Base-by-base conservation (phyloP, 2,113 vertebrate genomes). In the Phyllopteryx taeniolatus region DNA sequence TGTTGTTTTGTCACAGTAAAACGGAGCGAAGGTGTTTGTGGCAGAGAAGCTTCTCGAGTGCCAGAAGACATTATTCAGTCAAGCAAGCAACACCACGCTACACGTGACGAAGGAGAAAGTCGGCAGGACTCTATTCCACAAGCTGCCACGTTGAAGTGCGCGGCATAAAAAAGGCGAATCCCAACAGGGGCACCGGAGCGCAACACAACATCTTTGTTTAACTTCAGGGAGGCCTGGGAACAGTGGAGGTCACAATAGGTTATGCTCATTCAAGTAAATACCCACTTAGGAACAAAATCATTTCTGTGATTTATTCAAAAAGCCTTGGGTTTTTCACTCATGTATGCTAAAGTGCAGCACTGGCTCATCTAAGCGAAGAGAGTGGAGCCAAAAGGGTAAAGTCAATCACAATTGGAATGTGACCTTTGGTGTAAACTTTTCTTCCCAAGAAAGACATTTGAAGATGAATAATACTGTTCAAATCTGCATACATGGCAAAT, bases 251-350 rank as follows among this genome's bases (percentile, higher is more conserved):
- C 64, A 66, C 44, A 47, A 49, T 66, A 47, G 44, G 64, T 66
- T 66, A 66, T 66, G 43, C 64, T 66, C 64, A 66, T 44, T 66
- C 64, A 49, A 66, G 64, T 66, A 66, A 66, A 66, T 66, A 66
- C 43, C 64, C 64, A 66, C 64, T 66, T 66, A 66, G 14, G 64
- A 46, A 46, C 64, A 66, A 66, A 66, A 47, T 31, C 12, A 47
- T 47, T 27, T 66, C 22, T 47, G 42, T 65, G 43, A 66, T 66
- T 66, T 66, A 66, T 66, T 66, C 22, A 31, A 17, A 66, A 47
- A 66, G 63, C 33, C 33, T 46, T 47, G 64, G 2, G 7, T 66
- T 44, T 66, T 46, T 49, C 44, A 66, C 43, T 17, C 22, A 27
- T 46, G 63, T 42, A 22, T 46, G n/a, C 63, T 22, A 46, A 66